Evolutionary conservation across 2,797 vertebrate species (phyloP), one percentile per base, ranked within the genome.

Genomic region (Sebastes miniatus): DNA sequence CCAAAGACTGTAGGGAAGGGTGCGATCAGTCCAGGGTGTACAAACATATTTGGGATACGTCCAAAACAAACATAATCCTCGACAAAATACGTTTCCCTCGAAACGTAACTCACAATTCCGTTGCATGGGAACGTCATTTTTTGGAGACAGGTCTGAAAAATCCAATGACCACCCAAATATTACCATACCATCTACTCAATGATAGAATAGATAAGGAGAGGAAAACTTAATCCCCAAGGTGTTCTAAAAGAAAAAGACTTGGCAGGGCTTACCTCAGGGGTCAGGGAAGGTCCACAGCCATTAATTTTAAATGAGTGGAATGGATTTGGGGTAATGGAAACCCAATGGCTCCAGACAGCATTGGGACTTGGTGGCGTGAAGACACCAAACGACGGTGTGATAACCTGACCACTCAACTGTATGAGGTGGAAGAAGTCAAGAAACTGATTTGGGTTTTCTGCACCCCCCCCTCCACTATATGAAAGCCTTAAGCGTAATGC

Each of bases 221-320:
- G 50, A 71, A 54, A 87, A 82, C 68, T 47, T 66, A 78, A 89
- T 89, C 86, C 83, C 85, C 29, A 47, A 82, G 83, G 86, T 86
- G 68, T 75, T 85, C 62, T 20, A 68, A 61, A 82, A 81, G 67
- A 82, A 85, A 79, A 76, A 63, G 72, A 71, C 81, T 73, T n/a
- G 82, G 78, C 73, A 58, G 8, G 58, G 67, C 76, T 84, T 71
- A 84, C 87, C 84, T 83, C 89, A 34, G 82, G 83, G 92, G 89
- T 93, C 85, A 86, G 64, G 34, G 36, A 84, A 81, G 89, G 89
- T 92, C 87, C 89, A 89, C 78, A 80, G 90, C 90, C 91, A 95
- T 95, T 93, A 88, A 96, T 95, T 95, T 95, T 92, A 94, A 93
- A 95, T 94, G 94, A 95, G 89, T 54, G 80, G 76, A 92, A 94